phyloP scores from a whole-genome alignment of 1,140 invertebrate species.

The Platyura marginata region DNA sequence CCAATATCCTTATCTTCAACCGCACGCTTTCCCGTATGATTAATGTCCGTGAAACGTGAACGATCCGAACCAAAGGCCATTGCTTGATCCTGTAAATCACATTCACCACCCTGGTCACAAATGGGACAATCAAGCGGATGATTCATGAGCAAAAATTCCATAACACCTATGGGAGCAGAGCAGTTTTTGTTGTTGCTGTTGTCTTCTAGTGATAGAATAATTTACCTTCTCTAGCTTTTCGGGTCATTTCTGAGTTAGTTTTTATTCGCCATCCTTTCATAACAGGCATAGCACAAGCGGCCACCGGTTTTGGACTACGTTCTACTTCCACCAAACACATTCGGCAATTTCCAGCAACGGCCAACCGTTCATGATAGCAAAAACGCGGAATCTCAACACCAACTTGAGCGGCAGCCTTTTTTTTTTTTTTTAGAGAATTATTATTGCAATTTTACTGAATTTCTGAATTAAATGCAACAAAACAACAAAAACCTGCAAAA shows the following conservation, averaged over 20 bases:
- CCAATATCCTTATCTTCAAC: slow-evolving; percentile 99
- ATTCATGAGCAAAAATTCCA: slow-evolving; percentile 98
- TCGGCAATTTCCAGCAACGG: slow-evolving; percentile 94
- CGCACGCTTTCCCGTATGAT: slow-evolving; percentile 85
- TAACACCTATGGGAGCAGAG: slow-evolving; percentile 50
- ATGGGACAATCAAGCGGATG: slow-evolving; percentile 99
- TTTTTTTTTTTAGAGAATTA: slow-evolving; percentile 10
- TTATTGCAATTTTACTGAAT: not conserved
- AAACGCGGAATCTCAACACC: slow-evolving; percentile 98
- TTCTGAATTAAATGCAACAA: not conserved
- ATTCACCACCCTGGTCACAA: slow-evolving; percentile 99
- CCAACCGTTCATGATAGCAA: slow-evolving; percentile 97
- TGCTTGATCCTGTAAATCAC: slow-evolving; percentile 94
- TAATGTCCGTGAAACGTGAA: slow-evolving; percentile 84
- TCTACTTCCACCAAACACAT: slow-evolving; percentile 99
- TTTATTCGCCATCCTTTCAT: slow-evolving; percentile 96
- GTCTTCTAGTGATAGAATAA: not conserved
- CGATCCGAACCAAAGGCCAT: slow-evolving; percentile 98
- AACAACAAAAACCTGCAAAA: slow-evolving; percentile 60
- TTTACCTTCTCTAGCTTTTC: slow-evolving; percentile 63
- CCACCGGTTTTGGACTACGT: slow-evolving; percentile 86
- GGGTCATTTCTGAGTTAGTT: slow-evolving; percentile 90
- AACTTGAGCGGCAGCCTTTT: slow-evolving; percentile 76
- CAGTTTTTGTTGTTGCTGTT: not conserved
- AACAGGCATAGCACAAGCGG: slow-evolving; percentile 99